phyloP scores from a whole-genome alignment of 92 coral and sea anemone species.

The Palythoa grandis region DNA sequence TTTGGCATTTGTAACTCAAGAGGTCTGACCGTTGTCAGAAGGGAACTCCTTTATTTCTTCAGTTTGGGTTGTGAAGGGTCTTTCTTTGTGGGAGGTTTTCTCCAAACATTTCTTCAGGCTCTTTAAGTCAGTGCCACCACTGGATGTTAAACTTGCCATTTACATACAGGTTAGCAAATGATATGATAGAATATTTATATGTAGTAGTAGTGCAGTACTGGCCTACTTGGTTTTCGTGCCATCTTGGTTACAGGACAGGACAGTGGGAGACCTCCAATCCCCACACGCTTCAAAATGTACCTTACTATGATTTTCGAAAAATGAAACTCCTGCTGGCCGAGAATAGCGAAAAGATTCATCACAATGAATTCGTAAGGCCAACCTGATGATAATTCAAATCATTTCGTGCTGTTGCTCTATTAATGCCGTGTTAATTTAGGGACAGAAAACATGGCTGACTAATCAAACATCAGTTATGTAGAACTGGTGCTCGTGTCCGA shows the following conservation, averaged over 20 bases:
- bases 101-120: slow-evolving; percentile 5
- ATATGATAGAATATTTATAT: neutral
- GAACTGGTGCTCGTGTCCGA: neutral
- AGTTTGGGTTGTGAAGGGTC: slow-evolving; percentile 13
- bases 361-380: neutral
- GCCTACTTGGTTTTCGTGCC: slow-evolving; percentile 18
- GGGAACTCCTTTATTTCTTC: slow-evolving; percentile 35
- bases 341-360: neutral
- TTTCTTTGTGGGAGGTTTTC: neutral
- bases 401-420: slow-evolving; percentile 29
- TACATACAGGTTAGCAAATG: neutral
- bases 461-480: slow-evolving; percentile 13
- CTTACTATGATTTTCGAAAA: neutral
- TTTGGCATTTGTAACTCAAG: slow-evolving; percentile 52
- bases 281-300: neutral
- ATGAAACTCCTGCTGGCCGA: neutral
- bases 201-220: slow-evolving; percentile 29
- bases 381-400: neutral
- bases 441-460: slow-evolving; percentile 34
- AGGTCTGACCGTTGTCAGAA: slow-evolving; percentile 43
- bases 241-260: slow-evolving; percentile 36
- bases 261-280: neutral
- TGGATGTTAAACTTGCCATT: slow-evolving; percentile 8
- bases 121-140: neutral
- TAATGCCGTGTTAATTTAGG: slow-evolving; percentile 27